Percentiles rank a stretch among this genome's conserved stretches.
phyloP scores from a whole-genome alignment of 1,140 invertebrate species.

The Pachypeltis micranthus region DNA sequence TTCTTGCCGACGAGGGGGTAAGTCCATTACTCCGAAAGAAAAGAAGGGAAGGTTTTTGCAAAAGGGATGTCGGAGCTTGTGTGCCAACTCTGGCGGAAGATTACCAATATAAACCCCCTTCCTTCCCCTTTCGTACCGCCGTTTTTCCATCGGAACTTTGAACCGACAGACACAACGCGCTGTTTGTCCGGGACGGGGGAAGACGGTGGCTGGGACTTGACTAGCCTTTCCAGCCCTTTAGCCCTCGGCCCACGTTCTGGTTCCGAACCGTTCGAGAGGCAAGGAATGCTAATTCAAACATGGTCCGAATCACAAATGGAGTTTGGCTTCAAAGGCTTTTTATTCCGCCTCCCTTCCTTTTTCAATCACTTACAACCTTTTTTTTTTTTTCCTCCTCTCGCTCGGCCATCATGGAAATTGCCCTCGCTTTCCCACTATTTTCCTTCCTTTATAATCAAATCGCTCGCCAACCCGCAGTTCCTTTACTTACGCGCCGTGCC shows the following conservation, averaged over 20 bases:
- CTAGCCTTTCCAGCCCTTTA: neutral
- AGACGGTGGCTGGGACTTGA: too few relatives aligned
- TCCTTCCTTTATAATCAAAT: too few relatives aligned
- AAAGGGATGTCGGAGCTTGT: neutral
- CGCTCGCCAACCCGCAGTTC: neutral
- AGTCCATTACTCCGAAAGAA: conserved; percentile 3
- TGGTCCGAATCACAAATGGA: conserved; percentile 5
- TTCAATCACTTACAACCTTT: conserved; percentile 8
- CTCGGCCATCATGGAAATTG: conserved; percentile 1
- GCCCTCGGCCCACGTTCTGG: neutral
- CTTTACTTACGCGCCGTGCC: too few relatives aligned
- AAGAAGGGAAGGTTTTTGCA: neutral
- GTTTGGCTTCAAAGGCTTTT: neutral
- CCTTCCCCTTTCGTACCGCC: too few relatives aligned
- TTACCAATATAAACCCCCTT: conserved; percentile 9
- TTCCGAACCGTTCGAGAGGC: neutral
- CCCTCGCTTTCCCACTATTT: too few relatives aligned
- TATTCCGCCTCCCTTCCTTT: neutral
- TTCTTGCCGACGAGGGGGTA: too few relatives aligned
- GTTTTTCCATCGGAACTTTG: too few relatives aligned
- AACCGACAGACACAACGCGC: neutral
- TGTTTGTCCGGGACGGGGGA: neutral
- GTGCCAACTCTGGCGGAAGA: conserved; percentile 9
- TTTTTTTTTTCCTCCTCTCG: neutral
- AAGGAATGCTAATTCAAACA: conserved; percentile 7